A percentile compares a stretch with the other conserved stretches of the same genome.
Evolutionary conservation across 1,140 invertebrate genomes (phyloP).

Genomic region (Conus ventricosus): DNA sequence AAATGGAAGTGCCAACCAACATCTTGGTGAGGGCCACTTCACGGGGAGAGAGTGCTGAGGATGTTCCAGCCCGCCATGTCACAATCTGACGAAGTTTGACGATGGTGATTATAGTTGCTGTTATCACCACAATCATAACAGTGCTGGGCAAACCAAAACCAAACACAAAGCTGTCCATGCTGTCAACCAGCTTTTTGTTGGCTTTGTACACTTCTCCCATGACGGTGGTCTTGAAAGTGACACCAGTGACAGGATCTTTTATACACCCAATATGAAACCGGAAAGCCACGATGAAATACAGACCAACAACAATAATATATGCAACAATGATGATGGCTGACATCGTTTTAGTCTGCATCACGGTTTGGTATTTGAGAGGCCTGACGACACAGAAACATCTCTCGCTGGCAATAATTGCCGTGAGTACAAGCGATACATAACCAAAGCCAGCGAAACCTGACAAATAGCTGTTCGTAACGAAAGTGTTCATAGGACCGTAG

Average conservation of each 20-base stretch:
- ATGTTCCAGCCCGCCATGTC: not conserved
- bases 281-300: not conserved
- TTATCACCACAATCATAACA: not conserved
- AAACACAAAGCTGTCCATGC: not conserved
- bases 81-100: not conserved
- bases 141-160: not conserved
- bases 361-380: not conserved
- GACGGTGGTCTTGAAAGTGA: not conserved
- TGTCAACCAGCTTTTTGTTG: not conserved
- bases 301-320: not conserved
- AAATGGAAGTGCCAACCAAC: slow-evolving; percentile 1
- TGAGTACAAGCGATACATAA: not conserved
- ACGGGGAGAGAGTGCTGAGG: not conserved
- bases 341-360: not conserved
- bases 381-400: not conserved
- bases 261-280: not conserved
- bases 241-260: not conserved
- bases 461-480: not conserved
- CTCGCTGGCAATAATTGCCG: not conserved
- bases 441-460: not conserved
- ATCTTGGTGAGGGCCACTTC: slow-evolving; percentile 23
- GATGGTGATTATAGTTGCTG: not conserved
- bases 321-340: not conserved
- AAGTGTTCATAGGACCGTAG: not conserved
- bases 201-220: not conserved